Conservation (phyloP, 2,888 invertebrate species). For the Dasysyrphus albostriatus region DNA sequence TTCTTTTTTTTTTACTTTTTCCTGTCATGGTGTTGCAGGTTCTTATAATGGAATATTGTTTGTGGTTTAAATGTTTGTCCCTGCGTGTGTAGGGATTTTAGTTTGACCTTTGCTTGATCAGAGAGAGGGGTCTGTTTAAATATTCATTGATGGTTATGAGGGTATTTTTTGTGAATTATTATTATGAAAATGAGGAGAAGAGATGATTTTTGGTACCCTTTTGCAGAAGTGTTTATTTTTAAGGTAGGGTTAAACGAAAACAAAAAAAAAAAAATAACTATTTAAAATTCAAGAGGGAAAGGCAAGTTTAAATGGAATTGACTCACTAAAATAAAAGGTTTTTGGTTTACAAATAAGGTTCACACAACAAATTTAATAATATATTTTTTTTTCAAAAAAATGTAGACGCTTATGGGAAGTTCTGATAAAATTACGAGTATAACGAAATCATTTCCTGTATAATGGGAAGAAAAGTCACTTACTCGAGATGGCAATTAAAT, state of each 20-base stretch:
- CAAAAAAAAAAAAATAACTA: background rate
- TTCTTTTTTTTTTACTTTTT: background rate
- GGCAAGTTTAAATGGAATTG: background rate
- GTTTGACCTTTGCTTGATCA: constrained; percentile 34
- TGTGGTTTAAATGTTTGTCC: constrained; percentile 30
- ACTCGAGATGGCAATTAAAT: too few relatives aligned
- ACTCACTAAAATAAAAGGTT: background rate
- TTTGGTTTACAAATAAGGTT: background rate
- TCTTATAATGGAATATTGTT: constrained; percentile 42
- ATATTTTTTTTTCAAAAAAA: too few relatives aligned
- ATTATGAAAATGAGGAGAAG: constrained; percentile 12
- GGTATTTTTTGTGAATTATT: background rate
- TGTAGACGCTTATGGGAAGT: too few relatives aligned
- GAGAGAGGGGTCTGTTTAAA: constrained; percentile 27
- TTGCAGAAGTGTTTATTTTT: constrained; percentile 15
- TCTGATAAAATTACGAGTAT: too few relatives aligned
- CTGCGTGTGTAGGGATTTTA: constrained; percentile 23
- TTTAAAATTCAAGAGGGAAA: background rate
- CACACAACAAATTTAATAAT: background rate
- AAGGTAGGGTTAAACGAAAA: background rate
- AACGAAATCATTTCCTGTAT: too few relatives aligned
- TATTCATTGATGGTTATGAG: constrained; percentile 42
- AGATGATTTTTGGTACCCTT: constrained; percentile 11
- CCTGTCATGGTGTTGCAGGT: background rate
- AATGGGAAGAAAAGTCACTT: too few relatives aligned